Evolutionary conservation across 23 tunicate species (phyloP).

Genomic region (Phallusia fumigata): DNA sequence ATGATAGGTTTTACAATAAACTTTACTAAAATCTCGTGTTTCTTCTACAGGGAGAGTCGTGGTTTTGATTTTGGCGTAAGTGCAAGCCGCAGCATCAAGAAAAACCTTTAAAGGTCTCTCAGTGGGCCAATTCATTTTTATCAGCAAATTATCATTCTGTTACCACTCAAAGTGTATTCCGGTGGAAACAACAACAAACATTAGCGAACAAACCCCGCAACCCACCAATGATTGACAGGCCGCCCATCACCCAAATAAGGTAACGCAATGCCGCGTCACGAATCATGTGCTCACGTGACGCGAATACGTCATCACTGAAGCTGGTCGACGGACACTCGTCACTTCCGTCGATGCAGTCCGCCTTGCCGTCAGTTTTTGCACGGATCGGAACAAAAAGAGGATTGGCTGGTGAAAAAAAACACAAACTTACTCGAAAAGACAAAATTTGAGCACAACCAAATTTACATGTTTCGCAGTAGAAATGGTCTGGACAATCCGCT

Average conservation of each 20-base stretch:
- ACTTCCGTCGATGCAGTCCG: slow-evolving; percentile 39
- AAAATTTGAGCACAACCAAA: too few relatives aligned
- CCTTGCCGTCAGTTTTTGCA: slow-evolving; percentile 29
- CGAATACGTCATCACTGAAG: slow-evolving; percentile 15
- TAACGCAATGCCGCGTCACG: slow-evolving; percentile 5
- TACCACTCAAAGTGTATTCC: too few relatives aligned
- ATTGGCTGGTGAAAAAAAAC: slow-evolving; percentile 9
- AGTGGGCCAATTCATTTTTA: too few relatives aligned
- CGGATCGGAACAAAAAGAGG: slow-evolving; percentile 33
- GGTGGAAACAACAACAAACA: background rate
- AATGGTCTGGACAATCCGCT: slow-evolving; percentile 11
- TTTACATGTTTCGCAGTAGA: slow-evolving; percentile 25
- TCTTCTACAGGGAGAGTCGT: too few relatives aligned
- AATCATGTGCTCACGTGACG: slow-evolving; percentile 39
- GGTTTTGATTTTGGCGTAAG: too few relatives aligned
- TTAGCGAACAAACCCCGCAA: too few relatives aligned
- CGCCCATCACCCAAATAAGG: slow-evolving; percentile 33
- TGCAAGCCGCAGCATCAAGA: too few relatives aligned
- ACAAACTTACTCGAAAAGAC: too few relatives aligned
- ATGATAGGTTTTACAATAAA: slow-evolving; percentile 11
- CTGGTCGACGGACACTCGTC: slow-evolving; percentile 49
- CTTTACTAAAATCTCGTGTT: too few relatives aligned
- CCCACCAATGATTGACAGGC: slow-evolving; percentile 14
- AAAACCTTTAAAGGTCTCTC: too few relatives aligned
- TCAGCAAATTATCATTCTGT: too few relatives aligned